A percentile compares a stretch with the other conserved stretches of the same genome.
Evolutionary conservation across 2,113 vertebrate genomes (phyloP).

Genomic region (Saccopteryx leptura): DNA sequence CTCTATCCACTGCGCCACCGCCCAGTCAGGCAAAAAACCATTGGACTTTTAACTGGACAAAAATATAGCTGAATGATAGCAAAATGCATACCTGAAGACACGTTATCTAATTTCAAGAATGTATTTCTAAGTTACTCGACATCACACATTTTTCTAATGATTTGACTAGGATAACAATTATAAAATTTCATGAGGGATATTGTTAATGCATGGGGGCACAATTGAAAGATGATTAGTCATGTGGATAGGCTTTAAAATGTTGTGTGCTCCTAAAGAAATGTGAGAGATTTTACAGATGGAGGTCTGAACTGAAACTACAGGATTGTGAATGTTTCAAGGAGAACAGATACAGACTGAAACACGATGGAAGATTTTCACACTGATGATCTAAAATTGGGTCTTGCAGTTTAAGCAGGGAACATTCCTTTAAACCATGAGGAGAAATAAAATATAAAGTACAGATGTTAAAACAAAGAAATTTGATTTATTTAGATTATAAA

Average conservation of each 20-base stretch:
- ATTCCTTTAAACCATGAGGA: neutral
- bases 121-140: neutral
- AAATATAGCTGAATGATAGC: neutral
- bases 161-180: neutral
- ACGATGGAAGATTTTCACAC: neutral
- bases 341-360: neutral
- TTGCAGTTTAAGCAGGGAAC: neutral
- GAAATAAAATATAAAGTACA: slow-evolving; percentile 5
- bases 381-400: neutral
- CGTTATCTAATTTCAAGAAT: slow-evolving; percentile 21
- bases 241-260: neutral
- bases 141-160: neutral
- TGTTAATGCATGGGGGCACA: neutral
- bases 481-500: neutral
- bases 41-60: neutral
- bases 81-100: neutral
- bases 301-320: neutral
- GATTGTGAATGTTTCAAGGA: neutral
- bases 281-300: neutral
- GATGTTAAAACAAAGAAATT: neutral
- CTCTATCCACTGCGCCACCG: no score
- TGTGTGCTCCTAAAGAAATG: neutral
- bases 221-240: neutral
- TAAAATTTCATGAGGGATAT: neutral
- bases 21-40: no score